A percentile compares a stretch with the other conserved stretches of the same genome.
Conservation (phyloP, 2,888 invertebrate species). For the Eilema caniola region DNA sequence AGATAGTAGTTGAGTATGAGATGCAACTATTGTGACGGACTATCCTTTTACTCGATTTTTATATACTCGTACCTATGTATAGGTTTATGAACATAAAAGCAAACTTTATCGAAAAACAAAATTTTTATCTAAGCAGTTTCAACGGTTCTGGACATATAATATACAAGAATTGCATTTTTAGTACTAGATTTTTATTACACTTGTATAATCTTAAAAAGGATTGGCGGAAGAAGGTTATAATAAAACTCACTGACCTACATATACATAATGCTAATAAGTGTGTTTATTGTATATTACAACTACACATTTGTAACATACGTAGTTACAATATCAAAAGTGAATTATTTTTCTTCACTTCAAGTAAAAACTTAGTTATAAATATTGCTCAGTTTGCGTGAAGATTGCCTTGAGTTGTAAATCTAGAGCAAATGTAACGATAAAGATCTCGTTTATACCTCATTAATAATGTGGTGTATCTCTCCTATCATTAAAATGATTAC, state of each 20-base stretch:
- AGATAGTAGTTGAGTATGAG: too few species aligned
- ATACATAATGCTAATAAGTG: neutral
- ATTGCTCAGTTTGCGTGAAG: conserved; percentile 35
- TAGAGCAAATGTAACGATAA: conserved; percentile 55
- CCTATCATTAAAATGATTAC: conserved; percentile 20
- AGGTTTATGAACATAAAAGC: too few species aligned
- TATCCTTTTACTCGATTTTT: too few species aligned
- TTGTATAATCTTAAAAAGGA: neutral
- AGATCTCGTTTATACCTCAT: conserved; percentile 42
- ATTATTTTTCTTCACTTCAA: conserved; percentile 17
- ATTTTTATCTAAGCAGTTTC: too few species aligned
- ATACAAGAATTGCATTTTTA: neutral
- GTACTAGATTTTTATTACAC: neutral
- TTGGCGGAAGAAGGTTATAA: conserved; percentile 2
- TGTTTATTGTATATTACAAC: conserved; percentile 11
- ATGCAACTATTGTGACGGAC: too few species aligned
- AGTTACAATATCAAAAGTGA: conserved; percentile 6
- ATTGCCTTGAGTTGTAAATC: conserved; percentile 58
- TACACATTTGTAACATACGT: neutral
- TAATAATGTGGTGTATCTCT: conserved; percentile 26
- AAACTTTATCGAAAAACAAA: neutral
- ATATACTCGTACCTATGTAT: too few species aligned
- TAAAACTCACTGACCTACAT: conserved; percentile 7
- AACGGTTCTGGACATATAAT: too few species aligned
- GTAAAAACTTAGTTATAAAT: conserved; percentile 28